phyloP scores from a whole-genome alignment of 2,113 vertebrate genomes.

The Hydrolagus affinis region DNA sequence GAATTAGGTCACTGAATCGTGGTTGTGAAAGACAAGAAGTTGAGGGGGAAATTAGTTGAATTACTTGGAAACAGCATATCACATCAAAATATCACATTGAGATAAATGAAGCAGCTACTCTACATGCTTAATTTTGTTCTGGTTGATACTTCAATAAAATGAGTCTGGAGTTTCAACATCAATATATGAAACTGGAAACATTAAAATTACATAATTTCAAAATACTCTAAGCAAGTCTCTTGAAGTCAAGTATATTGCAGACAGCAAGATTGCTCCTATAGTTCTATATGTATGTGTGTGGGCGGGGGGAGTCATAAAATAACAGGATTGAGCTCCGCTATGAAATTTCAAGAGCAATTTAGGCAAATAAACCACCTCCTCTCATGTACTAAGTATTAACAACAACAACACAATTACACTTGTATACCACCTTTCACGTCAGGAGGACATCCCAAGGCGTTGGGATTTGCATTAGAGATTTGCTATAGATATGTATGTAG shows the following conservation, averaged over 20 bases:
- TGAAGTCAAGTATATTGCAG: background rate
- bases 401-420: no score
- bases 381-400: no score
- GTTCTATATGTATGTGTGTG: no score
- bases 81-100: background rate
- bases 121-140: background rate
- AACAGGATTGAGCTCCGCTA: no score
- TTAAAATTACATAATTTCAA: background rate
- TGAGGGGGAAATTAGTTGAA: background rate
- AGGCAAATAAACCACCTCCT: no score
- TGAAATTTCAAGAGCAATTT: no score
- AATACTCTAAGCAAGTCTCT: background rate
- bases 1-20: background rate
- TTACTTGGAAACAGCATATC: background rate
- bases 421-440: no score
- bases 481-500: no score
- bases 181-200: background rate
- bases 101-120: background rate
- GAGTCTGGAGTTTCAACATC: no score
- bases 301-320: no score
- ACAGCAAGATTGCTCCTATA: background rate
- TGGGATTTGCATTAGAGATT: no score
- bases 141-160: background rate
- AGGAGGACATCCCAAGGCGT: no score
- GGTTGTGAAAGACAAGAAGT: background rate